Evolutionary conservation across 2,888 invertebrate genomes (phyloP), one percentile per base, ranked within the genome.

Genomic region (Torymus aiolomorphi): DNA sequence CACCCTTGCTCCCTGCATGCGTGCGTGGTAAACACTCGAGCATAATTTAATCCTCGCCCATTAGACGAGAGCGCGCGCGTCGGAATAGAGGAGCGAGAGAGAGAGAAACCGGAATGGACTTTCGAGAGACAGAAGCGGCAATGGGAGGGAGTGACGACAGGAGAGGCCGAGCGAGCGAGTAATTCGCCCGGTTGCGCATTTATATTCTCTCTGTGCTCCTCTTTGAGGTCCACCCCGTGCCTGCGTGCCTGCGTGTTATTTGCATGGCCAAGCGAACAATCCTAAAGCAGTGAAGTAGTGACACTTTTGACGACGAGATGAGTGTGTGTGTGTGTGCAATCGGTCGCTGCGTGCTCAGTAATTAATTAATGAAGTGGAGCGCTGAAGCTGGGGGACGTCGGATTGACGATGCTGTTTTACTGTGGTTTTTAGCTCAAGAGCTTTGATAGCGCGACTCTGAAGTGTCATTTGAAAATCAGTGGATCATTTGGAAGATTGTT

Each of bases 21-120:
- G 42, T 18, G 31, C 14, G 13, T 2, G 52, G 76, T 65, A 77
- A 72, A 85, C 84, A 83, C 70, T 70, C 24, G 62, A 80, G 84
- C 84, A 85, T 86, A 86, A 86, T 86, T 86, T 85, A 86, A 86
- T 86, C 83, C 84, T 56, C 83, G 85, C 82, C 84, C 86, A 86
- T 86, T 86, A 86, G 84, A 52, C 74, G 66, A 42, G 42, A 5
- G 42, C 42, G 42, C 42, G 8, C 42, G 8, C 42, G 42, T 42
- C 8, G 42, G 42, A 8, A 42, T 42, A 42, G 42, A 42, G 42
- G 42, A 42, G 42, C 4, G 42, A 42, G 5, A 42, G 42, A 42
- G 42, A 42, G 31, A 31, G 42, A 54, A 8, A 52, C n/a, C 24
- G 31, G 67, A 63, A 16, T 69, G 42, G 57, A 57, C 42, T 57